Base-by-base conservation (phyloP, 2,113 vertebrate genomes). In the Alouatta palliata region DNA sequence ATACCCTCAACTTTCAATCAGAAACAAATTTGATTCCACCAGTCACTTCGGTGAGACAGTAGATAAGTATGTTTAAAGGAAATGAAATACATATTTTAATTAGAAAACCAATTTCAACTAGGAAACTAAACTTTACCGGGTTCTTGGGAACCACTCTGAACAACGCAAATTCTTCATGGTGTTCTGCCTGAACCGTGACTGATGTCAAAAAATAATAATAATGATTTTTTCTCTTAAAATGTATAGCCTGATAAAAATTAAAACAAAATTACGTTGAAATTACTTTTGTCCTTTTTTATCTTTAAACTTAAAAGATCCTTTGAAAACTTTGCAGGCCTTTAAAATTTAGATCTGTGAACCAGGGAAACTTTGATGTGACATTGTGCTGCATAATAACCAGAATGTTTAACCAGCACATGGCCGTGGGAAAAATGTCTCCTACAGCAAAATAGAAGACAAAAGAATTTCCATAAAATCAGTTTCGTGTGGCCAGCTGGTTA, bases 361-460 rank as follows among this genome's bases (percentile, higher is more conserved):
- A 61, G 13, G 52, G 30, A 87, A 73, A 89, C 43, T 80, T 92
- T 45, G 54, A 61, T 73, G 49, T 70, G 82, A 93, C 66, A 16
- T 0, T 76, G 32, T 13, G 2, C 68, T 58, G 0, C 45, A 68
- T 84, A 68, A 87, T 91, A 92, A 64, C 27, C 47, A 94, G 35
- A 77, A 27, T 71, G 25, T 88, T 92, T 90, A 85, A 66, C 85
- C 21, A 71, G 66, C 66, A 70, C 25, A 11, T 73, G 52, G 56
- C 92, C 80, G 75, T 96, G 90, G 76, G 95, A 94, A 96, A 95
- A 90, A 45, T 61, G 75, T 87, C 90, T 96, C 82, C 87, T 92
- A 30, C 35, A 91, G 89, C 58, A 90, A 92, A 95, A 70, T 43
- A 92, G 45, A 35, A 97, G 83, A 95, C 96, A 98, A 97, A 97